Conservation (phyloP, 2,113 vertebrate species). For the Semnornis frantzii region DNA sequence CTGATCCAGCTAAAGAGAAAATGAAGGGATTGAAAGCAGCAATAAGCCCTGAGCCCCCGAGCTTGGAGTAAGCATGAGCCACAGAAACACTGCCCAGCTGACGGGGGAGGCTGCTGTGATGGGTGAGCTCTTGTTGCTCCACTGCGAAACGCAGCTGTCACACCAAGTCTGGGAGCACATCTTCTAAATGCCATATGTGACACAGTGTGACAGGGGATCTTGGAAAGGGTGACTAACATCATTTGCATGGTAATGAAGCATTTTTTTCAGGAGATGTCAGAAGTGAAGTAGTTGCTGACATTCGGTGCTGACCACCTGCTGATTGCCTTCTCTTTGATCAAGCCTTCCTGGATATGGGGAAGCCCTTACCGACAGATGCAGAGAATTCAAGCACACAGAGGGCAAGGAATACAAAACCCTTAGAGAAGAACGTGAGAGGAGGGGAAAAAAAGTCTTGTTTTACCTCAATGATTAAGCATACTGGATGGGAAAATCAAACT, state of each 20-base stretch:
- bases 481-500: constrained; percentile 12
- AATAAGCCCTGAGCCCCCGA: fast-evolving
- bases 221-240: background rate
- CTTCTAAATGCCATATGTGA: background rate
- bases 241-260: constrained; percentile 48
- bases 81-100: background rate
- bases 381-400: background rate
- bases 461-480: background rate
- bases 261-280: constrained; percentile 17
- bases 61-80: background rate
- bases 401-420: background rate
- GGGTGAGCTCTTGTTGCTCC: background rate
- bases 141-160: background rate
- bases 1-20: background rate
- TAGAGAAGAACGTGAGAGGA: background rate
- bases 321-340: constrained; percentile 34
- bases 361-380: constrained; percentile 27
- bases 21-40: background rate
- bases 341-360: background rate
- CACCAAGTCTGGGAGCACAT: background rate
- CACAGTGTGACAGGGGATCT: background rate
- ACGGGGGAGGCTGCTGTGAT: background rate
- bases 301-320: constrained; percentile 26
- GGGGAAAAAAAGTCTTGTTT: background rate
- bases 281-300: background rate